Base-by-base conservation (phyloP, 2,113 vertebrate genomes). In the Natator depressus region DNA sequence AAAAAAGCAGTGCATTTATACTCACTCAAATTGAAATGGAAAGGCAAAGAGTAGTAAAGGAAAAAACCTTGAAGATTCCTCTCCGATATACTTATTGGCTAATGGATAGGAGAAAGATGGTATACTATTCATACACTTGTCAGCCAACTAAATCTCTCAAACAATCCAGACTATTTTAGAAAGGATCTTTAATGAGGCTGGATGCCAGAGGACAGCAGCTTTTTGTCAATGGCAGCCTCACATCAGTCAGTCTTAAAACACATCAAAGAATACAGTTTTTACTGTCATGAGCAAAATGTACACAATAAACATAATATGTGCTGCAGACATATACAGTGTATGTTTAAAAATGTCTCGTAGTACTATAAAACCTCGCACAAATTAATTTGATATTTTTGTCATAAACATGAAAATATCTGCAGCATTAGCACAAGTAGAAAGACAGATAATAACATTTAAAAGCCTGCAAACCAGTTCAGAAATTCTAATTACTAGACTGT, bases 401-500 rank as follows among this genome's bases (percentile, higher is more conserved):
- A 54, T 78, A 79, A 42, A 51, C 51, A 65, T 17, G n/a, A 81
- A n/a, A 55, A 29, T 83, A 62, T 27, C 35, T 78, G 57, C 12
- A 49, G 19, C 29, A 79, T 57, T 53, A 24, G 46, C 20, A 46
- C 14, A 38, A 35, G 17, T 50, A 29, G 50, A 53, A 42, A 78
- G 38, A 7, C 27, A 12, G 42, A 42, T 38, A 69, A 19, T 27
- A 55, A 75, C 69, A 47, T 92, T 20, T 25, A 46, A 53, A 47
- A 83, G n/a, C 51, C 27, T 49, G 47, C 53, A 65, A 65, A 83
- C 42, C 50, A 72, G 24, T 47, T 78, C 42, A 78, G 42, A 93
- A 93, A 42, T 80, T n/a, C 49, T 54, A 91, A 93, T 84, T 86
- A n/a, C 65, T 80, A 75, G 22, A 85, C 25, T 20, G 29, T 69